Conservation (phyloP, 2,797 vertebrate genomes). For the Paedocypris micromegethes region DNA sequence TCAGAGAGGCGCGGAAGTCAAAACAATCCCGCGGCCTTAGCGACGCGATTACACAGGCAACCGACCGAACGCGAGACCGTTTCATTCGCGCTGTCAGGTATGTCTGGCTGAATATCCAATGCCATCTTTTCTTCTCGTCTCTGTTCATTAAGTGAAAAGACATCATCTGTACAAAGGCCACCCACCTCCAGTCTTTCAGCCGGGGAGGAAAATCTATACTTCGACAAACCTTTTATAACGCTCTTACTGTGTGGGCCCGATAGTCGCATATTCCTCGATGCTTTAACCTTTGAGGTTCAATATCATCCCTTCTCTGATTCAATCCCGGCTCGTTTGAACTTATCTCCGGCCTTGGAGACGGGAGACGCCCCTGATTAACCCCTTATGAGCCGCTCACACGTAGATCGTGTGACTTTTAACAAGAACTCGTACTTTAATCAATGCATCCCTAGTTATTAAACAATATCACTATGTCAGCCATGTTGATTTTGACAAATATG, state of each 20-base stretch:
- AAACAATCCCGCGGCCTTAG: neutral
- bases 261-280: conserved; percentile 5
- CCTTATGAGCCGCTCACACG: neutral
- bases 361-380: too few relatives aligned
- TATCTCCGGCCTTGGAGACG: conserved; percentile 1
- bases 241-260: conserved; percentile 8
- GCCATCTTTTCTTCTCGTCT: conserved; percentile 19
- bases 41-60: conserved; percentile 4
- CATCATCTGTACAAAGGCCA: conserved; percentile 20
- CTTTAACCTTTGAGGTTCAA: conserved; percentile 12
- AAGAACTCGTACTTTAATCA: neutral
- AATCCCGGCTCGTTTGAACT: conserved; percentile 29
- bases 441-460: neutral
- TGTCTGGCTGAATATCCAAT: conserved; percentile 9
- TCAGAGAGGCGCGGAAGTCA: neutral
- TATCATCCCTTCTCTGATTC: conserved; percentile 34
- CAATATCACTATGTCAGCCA: too few relatives aligned
- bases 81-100: conserved; percentile 23
- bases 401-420: neutral
- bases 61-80: conserved; percentile 3
- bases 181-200: conserved; percentile 13
- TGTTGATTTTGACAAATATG: too few relatives aligned
- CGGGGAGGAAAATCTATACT: conserved; percentile 24
- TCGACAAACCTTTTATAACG: conserved; percentile 23
- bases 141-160: conserved; percentile 20